A percentile compares a stretch with the other conserved stretches of the same genome.
Evolutionary conservation across 2,888 invertebrate species (phyloP).

Genomic region (Protonemura montana): DNA sequence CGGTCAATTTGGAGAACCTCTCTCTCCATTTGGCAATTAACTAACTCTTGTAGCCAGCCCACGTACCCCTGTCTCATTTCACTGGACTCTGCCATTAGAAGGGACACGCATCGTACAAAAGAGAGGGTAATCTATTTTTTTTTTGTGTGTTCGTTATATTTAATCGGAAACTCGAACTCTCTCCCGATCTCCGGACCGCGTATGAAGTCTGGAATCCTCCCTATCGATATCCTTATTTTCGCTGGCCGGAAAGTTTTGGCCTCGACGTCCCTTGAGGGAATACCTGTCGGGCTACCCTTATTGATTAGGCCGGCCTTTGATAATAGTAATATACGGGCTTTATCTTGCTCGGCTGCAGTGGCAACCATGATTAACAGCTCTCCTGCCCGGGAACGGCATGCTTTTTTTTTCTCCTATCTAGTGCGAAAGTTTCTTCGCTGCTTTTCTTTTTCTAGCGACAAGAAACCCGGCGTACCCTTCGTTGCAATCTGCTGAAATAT

Average conservation of each 20-base stretch:
- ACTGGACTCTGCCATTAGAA: neutral
- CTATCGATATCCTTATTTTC: neutral
- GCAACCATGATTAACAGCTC: neutral
- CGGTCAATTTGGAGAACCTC: too few relatives aligned
- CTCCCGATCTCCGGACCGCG: neutral
- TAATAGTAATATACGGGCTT: conserved; percentile 8
- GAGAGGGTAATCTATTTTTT: neutral
- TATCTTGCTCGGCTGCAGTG: neutral
- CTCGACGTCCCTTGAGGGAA: neutral
- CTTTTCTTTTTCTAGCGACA: neutral
- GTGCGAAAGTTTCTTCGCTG: neutral
- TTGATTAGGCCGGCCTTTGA: conserved; percentile 21
- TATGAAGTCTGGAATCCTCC: neutral
- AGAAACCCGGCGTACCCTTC: neutral
- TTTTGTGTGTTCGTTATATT: neutral
- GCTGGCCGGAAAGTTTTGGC: neutral
- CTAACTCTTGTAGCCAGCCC: neutral
- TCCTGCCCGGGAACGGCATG: neutral
- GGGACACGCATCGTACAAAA: neutral
- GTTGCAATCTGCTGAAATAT: neutral
- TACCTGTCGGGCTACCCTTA: conserved; percentile 17
- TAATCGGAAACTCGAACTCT: neutral
- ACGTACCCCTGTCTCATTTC: neutral
- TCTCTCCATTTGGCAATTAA: neutral
- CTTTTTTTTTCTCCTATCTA: neutral